Conservation (phyloP, 2,888 invertebrate genomes). For the Pseudococcus viburni region DNA sequence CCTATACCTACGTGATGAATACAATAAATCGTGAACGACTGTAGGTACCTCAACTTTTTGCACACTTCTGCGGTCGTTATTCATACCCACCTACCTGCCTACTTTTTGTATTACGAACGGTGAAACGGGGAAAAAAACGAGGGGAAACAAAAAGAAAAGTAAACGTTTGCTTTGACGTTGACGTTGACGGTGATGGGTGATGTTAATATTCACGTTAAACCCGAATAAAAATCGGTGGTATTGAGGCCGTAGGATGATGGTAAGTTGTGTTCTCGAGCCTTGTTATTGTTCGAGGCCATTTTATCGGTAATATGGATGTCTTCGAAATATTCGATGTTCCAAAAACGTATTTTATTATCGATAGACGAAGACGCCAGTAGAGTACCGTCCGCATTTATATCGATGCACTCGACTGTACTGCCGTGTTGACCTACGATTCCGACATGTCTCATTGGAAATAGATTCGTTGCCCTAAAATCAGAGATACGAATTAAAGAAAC, state of each 20-base stretch:
- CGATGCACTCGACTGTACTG: constrained; percentile 85
- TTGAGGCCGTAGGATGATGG: constrained; percentile 71
- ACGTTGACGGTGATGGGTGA: background rate
- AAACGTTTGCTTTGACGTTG: too few species aligned
- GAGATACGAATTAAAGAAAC: background rate
- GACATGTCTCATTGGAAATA: constrained; percentile 89
- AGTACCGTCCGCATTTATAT: constrained; percentile 85
- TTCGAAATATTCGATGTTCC: constrained; percentile 92
- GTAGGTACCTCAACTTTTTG: too few species aligned
- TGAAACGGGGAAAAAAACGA: too few species aligned
- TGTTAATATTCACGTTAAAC: constrained; percentile 69
- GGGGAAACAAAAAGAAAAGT: too few species aligned
- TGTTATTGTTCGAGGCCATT: constrained; percentile 68
- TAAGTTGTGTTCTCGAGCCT: constrained; percentile 70
- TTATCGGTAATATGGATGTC: constrained; percentile 73
- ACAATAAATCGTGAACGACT: too few species aligned
- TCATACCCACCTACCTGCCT: too few species aligned
- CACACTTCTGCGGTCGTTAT: too few species aligned
- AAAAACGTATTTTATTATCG: constrained; percentile 90
- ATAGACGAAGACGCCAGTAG: constrained; percentile 89
- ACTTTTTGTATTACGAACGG: too few species aligned
- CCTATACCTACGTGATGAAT: too few species aligned
- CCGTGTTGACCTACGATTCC: constrained; percentile 87
- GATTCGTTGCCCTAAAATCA: constrained; percentile 80
- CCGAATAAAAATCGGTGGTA: constrained; percentile 72